Evolutionary conservation across 2,888 invertebrate genomes (phyloP).

Genomic region (Scaptomyza reducta): DNA sequence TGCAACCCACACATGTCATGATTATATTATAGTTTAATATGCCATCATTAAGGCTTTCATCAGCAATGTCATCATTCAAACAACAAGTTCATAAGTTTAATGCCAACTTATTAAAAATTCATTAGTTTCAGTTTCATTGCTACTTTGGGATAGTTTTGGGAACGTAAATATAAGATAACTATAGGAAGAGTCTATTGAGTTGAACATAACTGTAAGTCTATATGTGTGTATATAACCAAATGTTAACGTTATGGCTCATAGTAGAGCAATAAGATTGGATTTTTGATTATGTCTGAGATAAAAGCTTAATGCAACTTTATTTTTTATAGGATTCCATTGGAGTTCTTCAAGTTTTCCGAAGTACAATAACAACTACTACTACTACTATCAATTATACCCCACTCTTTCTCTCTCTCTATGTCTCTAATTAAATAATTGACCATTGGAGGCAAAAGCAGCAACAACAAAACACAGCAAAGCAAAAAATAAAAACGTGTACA

Average conservation of each 20-base stretch:
- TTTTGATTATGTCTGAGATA: no score
- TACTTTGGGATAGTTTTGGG: not conserved
- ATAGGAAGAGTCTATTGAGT: no score
- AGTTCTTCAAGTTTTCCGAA: no score
- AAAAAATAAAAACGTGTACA: not conserved
- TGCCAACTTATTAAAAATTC: constrained; percentile 66
- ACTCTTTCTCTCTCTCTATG: not conserved
- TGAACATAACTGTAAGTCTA: no score
- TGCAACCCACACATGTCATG: constrained; percentile 56
- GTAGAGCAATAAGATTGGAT: not conserved
- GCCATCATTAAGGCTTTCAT: constrained; percentile 78
- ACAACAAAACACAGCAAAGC: constrained; percentile 1
- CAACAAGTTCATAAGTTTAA: constrained; percentile 60
- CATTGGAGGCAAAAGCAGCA: not conserved
- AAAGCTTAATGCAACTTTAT: no score
- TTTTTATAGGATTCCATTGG: no score
- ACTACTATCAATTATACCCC: not conserved
- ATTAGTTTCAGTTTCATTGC: constrained; percentile 34
- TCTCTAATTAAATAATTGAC: constrained; percentile 25
- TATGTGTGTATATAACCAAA: no score
- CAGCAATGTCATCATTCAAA: constrained; percentile 77
- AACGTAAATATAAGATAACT: no score
- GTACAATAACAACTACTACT: not conserved
- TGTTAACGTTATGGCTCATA: no score
- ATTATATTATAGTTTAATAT: constrained; percentile 66